These are phyloP conservation scores for Carlito syrichta DNA, from an alignment of 2,113 vertebrate species.

Conservation along the genomic window DNA sequence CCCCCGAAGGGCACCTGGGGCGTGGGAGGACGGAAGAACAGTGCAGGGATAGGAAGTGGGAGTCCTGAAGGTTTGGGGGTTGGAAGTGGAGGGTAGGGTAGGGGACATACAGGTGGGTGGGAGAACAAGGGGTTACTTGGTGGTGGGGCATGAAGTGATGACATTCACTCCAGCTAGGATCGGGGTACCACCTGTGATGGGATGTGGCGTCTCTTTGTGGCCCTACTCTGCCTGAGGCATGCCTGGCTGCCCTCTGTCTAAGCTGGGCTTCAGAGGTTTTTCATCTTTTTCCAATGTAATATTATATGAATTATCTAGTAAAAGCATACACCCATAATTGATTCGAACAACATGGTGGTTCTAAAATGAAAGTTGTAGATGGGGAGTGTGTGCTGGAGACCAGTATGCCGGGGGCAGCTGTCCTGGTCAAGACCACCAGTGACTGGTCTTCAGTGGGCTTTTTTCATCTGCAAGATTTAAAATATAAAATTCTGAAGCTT, in stretches of 20 bases:
- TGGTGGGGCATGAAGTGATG: neutral
- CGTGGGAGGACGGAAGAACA: neutral
- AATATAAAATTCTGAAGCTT: neutral
- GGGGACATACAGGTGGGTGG: neutral
- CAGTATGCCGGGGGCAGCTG: fast-evolving
- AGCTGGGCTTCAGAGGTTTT: neutral
- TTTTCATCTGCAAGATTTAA: too few relatives aligned
- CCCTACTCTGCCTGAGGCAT: neutral
- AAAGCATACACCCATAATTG: neutral
- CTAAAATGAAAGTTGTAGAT: neutral
- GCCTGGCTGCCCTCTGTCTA: too few relatives aligned
- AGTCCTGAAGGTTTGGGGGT: too few relatives aligned
- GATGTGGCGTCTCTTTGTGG: fast-evolving
- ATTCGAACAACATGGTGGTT: fast-evolving
- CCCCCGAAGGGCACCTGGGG: neutral
- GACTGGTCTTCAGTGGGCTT: neutral
- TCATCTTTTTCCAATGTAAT: neutral
- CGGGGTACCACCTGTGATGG: fast-evolving
- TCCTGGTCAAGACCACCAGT: neutral
- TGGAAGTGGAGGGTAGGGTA: fast-evolving
- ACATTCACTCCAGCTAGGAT: fast-evolving
- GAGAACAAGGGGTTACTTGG: too few relatives aligned
- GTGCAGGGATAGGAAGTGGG: neutral
- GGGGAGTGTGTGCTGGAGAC: neutral
- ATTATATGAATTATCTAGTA: too few relatives aligned